Evolutionary conservation across 2,797 vertebrate species (phyloP).

Genomic region (Oceanodroma leucorhoa): DNA sequence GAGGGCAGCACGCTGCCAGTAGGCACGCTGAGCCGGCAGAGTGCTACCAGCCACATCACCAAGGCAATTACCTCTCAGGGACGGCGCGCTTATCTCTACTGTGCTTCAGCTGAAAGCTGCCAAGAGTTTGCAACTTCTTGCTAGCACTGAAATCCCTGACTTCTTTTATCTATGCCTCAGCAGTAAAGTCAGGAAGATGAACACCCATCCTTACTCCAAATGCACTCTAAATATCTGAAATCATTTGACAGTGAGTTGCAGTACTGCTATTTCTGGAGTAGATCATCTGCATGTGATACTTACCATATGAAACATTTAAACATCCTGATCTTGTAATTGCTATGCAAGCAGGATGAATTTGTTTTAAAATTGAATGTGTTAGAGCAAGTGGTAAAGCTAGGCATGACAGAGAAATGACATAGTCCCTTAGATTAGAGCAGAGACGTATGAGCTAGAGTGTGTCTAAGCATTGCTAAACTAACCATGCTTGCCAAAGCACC

Average conservation of each 20-base stretch:
- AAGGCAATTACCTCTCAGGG: background rate
- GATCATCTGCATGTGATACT: background rate
- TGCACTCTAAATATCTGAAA: background rate
- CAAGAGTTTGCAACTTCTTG: background rate
- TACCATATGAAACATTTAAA: background rate
- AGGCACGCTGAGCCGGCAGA: background rate
- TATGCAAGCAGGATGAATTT: background rate
- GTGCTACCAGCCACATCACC: background rate
- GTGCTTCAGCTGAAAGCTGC: background rate
- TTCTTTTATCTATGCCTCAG: background rate
- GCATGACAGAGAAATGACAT: background rate
- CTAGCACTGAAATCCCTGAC: background rate
- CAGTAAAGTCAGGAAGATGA: background rate
- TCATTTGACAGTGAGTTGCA: background rate
- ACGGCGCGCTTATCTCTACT: background rate
- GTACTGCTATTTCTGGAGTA: background rate
- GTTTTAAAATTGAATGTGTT: background rate
- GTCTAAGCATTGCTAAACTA: background rate
- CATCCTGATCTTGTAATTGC: background rate
- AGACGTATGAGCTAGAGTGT: background rate
- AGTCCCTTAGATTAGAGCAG: background rate
- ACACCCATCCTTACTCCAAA: background rate
- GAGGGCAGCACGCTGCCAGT: background rate
- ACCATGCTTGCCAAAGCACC: background rate
- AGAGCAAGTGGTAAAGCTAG: background rate